Evolutionary conservation across 1,140 invertebrate species (phyloP).

Genomic region (Idris sp.): DNA sequence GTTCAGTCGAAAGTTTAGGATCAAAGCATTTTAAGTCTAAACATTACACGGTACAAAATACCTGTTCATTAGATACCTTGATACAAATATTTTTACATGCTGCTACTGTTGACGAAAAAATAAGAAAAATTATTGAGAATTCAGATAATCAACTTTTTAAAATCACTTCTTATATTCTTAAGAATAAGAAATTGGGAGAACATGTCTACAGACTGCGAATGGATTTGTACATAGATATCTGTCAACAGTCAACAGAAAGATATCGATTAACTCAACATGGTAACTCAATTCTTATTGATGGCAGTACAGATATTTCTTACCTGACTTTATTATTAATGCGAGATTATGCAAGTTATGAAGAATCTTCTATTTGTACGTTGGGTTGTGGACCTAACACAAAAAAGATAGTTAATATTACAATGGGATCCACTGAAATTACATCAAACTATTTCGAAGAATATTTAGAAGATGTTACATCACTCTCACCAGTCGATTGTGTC

Average conservation of each 20-base stretch:
- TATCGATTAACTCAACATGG: not conserved
- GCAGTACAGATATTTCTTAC: not conserved
- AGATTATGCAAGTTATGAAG: not conserved
- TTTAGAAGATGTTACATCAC: too few species aligned
- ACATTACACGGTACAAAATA: too few species aligned
- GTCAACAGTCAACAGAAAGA: not conserved
- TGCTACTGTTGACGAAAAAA: not conserved
- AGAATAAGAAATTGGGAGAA: not conserved
- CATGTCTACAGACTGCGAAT: not conserved
- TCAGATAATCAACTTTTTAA: not conserved
- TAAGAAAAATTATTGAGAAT: not conserved
- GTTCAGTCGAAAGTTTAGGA: not conserved
- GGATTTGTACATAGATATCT: not conserved
- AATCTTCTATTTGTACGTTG: not conserved
- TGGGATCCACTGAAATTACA: not conserved
- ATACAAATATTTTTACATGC: not conserved
- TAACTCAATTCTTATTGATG: not conserved
- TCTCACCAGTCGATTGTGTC: too few species aligned
- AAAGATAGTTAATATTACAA: slow-evolving; percentile 1
- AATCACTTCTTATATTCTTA: not conserved
- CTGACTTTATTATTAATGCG: not conserved
- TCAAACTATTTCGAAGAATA: too few species aligned
- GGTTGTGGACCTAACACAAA: not conserved
- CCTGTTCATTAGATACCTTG: not conserved
- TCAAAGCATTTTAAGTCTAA: not conserved